These are phyloP conservation scores for Troglohyphantes excavatus DNA, from an alignment of 2,888 invertebrate species.

Conservation along the genomic window DNA sequence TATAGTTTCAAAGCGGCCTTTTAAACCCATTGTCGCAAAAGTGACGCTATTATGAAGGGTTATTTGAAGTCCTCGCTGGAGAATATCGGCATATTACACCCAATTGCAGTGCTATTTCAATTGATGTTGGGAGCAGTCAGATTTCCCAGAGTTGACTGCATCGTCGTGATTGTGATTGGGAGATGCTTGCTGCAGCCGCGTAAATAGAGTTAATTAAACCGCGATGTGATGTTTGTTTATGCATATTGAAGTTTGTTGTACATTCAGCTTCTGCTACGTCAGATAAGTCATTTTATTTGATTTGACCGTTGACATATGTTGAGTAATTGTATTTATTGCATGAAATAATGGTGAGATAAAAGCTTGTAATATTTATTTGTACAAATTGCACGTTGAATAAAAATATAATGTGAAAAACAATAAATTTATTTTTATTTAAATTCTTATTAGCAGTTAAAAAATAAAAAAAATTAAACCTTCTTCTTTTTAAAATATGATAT, in stretches of 20 bases:
- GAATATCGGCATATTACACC: not conserved
- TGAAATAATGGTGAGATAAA: too few species aligned
- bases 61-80: constrained; percentile 18
- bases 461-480: too few species aligned
- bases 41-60: constrained; percentile 28
- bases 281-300: not conserved
- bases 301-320: not conserved
- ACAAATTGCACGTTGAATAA: too few species aligned
- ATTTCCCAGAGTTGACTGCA: not conserved
- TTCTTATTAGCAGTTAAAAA: too few species aligned
- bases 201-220: not conserved
- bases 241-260: not conserved
- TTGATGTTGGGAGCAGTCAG: not conserved
- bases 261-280: not conserved
- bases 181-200: not conserved
- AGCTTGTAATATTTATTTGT: too few species aligned
- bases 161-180: not conserved
- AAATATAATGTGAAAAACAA: too few species aligned
- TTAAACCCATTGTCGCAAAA: constrained; percentile 23
- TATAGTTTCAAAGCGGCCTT: constrained; percentile 18
- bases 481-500: too few species aligned
- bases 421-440: too few species aligned
- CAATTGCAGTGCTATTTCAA: not conserved
- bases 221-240: not conserved
- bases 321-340: too few species aligned